Conservation (phyloP, 2,797 vertebrate genomes). For the Chiloscyllium punctatum region DNA sequence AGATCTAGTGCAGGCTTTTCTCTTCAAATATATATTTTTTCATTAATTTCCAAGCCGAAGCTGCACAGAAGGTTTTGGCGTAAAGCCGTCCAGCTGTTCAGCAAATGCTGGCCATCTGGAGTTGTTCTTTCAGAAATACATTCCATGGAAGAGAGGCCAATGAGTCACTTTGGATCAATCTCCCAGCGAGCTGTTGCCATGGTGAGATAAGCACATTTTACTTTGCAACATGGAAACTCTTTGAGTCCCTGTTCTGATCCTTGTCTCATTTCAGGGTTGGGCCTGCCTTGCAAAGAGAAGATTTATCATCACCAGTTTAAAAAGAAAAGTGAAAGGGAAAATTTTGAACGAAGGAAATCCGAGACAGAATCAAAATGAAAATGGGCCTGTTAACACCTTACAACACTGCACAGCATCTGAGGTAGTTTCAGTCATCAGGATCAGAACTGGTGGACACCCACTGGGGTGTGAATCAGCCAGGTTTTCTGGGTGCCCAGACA, state of each 20-base stretch:
- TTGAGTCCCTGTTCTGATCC: no score
- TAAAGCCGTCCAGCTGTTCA: neutral
- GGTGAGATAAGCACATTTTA: neutral
- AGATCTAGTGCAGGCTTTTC: no score
- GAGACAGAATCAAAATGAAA: neutral
- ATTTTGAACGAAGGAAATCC: neutral
- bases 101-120: neutral
- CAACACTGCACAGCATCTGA: neutral
- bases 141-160: neutral
- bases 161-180: neutral
- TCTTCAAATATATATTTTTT: neutral
- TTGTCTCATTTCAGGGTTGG: neutral
- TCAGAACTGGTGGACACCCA: neutral
- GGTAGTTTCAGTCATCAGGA: neutral
- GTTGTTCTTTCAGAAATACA: neutral
- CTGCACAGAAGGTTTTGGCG: neutral
- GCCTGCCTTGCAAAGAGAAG: neutral
- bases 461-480: no score
- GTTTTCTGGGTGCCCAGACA: neutral
- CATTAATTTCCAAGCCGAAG: neutral
- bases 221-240: neutral
- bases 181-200: neutral
- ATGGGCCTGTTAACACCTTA: no score
- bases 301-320: neutral
- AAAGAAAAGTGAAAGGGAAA: neutral